Evolutionary conservation across 2,888 invertebrate species (phyloP).

Genomic region (Oscheius sp.): DNA sequence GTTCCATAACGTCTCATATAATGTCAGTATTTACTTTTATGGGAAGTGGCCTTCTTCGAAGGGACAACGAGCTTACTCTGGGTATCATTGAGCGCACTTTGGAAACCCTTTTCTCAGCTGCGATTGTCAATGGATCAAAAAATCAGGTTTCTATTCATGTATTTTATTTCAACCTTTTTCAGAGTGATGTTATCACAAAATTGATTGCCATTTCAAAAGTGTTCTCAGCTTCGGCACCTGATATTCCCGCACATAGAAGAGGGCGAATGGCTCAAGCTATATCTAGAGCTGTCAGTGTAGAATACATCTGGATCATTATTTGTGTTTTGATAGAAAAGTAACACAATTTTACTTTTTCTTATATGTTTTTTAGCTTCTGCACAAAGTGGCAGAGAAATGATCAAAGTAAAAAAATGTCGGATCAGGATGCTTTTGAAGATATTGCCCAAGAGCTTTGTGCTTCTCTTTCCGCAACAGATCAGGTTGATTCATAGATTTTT

Average conservation of each 20-base stretch:
- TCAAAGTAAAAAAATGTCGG: conserved; percentile 46
- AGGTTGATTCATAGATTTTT: conserved; percentile 39
- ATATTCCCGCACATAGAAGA: conserved; percentile 92
- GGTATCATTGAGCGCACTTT: conserved; percentile 66
- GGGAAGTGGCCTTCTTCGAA: conserved; percentile 86
- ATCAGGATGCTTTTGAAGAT: conserved; percentile 67
- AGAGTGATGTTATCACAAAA: conserved; percentile 37
- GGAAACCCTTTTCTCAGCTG: conserved; percentile 62
- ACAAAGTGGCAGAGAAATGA: conserved; percentile 68
- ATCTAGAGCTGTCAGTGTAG: conserved; percentile 57
- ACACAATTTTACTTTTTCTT: conserved; percentile 8
- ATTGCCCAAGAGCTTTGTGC: conserved; percentile 61
- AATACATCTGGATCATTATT: conserved; percentile 75
- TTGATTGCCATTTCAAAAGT: conserved; percentile 81
- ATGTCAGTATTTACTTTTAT: conserved; percentile 98
- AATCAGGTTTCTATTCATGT: background rate
- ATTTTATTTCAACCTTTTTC: conserved; percentile 18
- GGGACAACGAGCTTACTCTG: conserved; percentile 69
- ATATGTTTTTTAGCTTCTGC: conserved; percentile 64
- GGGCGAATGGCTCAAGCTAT: conserved; percentile 73
- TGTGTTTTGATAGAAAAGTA: conserved; percentile 75
- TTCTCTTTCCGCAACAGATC: conserved; percentile 57
- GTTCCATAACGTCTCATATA: conserved; percentile 87
- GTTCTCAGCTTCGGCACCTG: conserved; percentile 89
- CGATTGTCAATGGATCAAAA: conserved; percentile 27